Percentiles rank a stretch among this genome's conserved stretches.
Conservation (phyloP, 2,797 vertebrate species). For the Liasis olivaceus region DNA sequence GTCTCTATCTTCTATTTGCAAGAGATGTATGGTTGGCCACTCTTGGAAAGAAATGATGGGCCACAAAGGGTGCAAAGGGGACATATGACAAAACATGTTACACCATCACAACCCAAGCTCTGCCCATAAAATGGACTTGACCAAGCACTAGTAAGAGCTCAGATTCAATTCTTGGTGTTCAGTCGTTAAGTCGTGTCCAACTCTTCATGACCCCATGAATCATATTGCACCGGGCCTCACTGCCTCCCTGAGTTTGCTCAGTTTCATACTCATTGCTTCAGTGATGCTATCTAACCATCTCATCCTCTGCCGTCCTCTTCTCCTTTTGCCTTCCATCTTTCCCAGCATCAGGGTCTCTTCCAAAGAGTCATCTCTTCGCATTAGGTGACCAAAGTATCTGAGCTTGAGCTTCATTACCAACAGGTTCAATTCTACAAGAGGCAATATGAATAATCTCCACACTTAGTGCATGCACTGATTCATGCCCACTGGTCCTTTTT, state of each 20-base stretch:
- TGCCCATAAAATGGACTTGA: neutral
- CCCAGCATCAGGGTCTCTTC: too few relatives aligned
- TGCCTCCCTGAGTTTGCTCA: too few relatives aligned
- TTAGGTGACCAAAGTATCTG: too few relatives aligned
- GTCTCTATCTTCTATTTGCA: neutral
- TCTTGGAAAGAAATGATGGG: neutral
- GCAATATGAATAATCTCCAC: neutral
- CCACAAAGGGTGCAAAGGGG: neutral
- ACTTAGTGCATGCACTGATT: neutral
- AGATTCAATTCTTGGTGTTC: neutral
- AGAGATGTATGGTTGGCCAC: neutral
- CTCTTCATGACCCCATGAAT: too few relatives aligned
- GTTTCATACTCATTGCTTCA: too few relatives aligned
- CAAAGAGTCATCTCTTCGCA: too few relatives aligned
- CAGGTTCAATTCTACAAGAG: neutral
- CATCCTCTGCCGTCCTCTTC: too few relatives aligned
- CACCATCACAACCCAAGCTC: neutral
- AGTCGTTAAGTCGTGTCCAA: too few relatives aligned
- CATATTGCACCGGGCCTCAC: too few relatives aligned
- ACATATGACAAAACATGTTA: neutral
- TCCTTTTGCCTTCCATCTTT: too few relatives aligned
- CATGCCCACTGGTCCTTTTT: neutral
- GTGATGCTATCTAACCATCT: too few relatives aligned
- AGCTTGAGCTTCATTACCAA: too few relatives aligned
- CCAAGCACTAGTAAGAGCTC: neutral